Evolutionary conservation across 2,888 invertebrate species (phyloP).

Genomic region (Chrysina gloriosa): DNA sequence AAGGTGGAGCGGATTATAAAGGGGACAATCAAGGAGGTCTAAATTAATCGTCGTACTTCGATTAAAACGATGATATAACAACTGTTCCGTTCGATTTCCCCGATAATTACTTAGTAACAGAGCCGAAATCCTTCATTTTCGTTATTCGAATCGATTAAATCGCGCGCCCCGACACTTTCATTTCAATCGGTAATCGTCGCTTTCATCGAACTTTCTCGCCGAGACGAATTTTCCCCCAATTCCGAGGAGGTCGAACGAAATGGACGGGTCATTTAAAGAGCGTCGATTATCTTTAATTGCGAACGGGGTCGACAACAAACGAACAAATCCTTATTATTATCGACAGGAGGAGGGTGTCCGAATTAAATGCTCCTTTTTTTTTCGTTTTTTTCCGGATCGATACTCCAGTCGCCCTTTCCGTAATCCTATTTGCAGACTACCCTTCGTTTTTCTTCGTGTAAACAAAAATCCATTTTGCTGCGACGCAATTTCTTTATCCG

Average conservation of each 20-base stretch:
- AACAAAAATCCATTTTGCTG: neutral
- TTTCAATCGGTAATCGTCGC: neutral
- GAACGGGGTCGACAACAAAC: neutral
- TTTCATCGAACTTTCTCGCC: neutral
- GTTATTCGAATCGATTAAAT: neutral
- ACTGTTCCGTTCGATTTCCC: too few relatives aligned
- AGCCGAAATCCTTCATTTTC: too few relatives aligned
- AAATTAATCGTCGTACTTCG: too few relatives aligned
- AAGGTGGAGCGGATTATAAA: too few relatives aligned
- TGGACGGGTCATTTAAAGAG: neutral
- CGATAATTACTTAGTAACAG: too few relatives aligned
- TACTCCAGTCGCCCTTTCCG: too few relatives aligned
- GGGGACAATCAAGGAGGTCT: too few relatives aligned
- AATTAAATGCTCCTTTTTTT: too few relatives aligned
- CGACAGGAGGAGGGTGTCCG: neutral
- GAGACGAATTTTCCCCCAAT: too few relatives aligned
- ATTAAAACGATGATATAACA: too few relatives aligned
- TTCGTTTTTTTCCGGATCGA: too few relatives aligned
- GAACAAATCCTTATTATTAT: slow-evolving; percentile 1
- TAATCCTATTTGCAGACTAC: too few relatives aligned
- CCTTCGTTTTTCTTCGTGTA: neutral
- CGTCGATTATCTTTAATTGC: slow-evolving; percentile 10
- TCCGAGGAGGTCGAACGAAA: neutral
- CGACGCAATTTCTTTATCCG: neutral
- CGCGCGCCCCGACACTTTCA: neutral